Percentiles rank a stretch among this genome's conserved stretches.
phyloP scores from a whole-genome alignment of 2,888 invertebrate species.

The Pyrochroa serraticornis region DNA sequence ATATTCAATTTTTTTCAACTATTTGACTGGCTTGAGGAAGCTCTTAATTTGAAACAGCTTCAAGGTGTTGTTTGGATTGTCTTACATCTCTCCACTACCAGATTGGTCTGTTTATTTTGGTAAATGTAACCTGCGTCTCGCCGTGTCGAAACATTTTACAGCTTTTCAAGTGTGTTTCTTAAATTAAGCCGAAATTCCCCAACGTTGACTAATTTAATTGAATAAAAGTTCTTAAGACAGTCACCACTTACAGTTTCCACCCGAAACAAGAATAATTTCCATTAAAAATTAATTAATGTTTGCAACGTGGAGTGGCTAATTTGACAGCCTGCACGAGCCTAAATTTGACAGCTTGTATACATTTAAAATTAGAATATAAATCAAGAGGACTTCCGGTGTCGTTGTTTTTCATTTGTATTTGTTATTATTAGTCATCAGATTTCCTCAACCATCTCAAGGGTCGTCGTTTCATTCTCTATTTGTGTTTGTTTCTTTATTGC shows the following conservation, averaged over 20 bases:
- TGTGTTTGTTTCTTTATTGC: too few relatives aligned
- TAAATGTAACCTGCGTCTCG: constrained; percentile 16
- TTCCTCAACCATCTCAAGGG: too few relatives aligned
- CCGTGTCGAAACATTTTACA: constrained; percentile 6
- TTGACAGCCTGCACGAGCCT: constrained; percentile 16
- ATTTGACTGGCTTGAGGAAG: too few relatives aligned
- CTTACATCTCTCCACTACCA: too few relatives aligned
- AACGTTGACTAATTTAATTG: too few relatives aligned
- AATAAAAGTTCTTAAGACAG: too few relatives aligned
- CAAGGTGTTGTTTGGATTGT: too few relatives aligned
- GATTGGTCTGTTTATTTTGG: constrained; percentile 14
- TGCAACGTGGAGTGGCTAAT: constrained; percentile 11
- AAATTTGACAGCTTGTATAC: constrained; percentile 11
- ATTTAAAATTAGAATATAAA: constrained; percentile 17
- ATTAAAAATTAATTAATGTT: constrained; percentile 3
- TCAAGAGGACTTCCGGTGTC: constrained; percentile 13
- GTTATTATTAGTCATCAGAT: constrained; percentile 4
- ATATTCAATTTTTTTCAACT: too few relatives aligned
- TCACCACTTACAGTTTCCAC: too few relatives aligned
- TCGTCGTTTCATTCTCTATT: too few relatives aligned
- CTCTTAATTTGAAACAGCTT: too few relatives aligned
- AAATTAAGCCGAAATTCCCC: not conserved
- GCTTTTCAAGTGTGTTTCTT: not conserved
- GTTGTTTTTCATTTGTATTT: constrained; percentile 10
- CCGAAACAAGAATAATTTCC: not conserved